Percentiles rank a stretch among this genome's conserved stretches.
Evolutionary conservation across 30 jellyfish, hydroid and myxozoan genomes (phyloP).

Genomic region (Aurelia sp.): DNA sequence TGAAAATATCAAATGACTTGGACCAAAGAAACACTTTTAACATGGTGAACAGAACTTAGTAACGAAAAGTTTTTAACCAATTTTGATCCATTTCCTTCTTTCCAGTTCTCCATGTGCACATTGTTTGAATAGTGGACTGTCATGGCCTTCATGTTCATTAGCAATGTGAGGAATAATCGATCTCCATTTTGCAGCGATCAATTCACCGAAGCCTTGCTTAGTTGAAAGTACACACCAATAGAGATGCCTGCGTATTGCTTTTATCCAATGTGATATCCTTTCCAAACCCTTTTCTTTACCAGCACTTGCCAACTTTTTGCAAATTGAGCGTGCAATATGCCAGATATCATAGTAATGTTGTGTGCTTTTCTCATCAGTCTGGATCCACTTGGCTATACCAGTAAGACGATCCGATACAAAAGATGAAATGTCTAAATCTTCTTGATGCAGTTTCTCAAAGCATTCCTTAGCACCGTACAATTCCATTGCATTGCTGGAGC

Average conservation of each 20-base stretch:
- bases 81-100: slow-evolving; percentile 30
- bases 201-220: slow-evolving; percentile 28
- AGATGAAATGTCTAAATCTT: neutral
- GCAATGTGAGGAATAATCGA: slow-evolving; percentile 19
- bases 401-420: slow-evolving; percentile 36
- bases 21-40: no score
- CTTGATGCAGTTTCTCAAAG: slow-evolving; percentile 4
- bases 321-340: slow-evolving; percentile 33
- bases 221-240: slow-evolving; percentile 50
- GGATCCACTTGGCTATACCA: slow-evolving; percentile 48
- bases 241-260: slow-evolving; percentile 20
- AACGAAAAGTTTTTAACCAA: slow-evolving; percentile 2
- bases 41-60: no score
- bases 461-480: slow-evolving; percentile 20
- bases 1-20: no score
- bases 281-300: slow-evolving; percentile 34
- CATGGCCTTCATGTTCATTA: slow-evolving; percentile 20
- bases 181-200: slow-evolving; percentile 49
- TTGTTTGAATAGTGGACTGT: slow-evolving; percentile 12
- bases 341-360: slow-evolving; percentile 34
- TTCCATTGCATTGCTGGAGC: slow-evolving; percentile 23
- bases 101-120: slow-evolving; percentile 22
- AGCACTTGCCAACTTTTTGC: slow-evolving; percentile 13
- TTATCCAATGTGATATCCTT: slow-evolving; percentile 20
- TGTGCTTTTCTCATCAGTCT: slow-evolving; percentile 6